Base-by-base conservation (phyloP, 37 sponge, comb jelly and placozoan species). In the Beroe forskalii region DNA sequence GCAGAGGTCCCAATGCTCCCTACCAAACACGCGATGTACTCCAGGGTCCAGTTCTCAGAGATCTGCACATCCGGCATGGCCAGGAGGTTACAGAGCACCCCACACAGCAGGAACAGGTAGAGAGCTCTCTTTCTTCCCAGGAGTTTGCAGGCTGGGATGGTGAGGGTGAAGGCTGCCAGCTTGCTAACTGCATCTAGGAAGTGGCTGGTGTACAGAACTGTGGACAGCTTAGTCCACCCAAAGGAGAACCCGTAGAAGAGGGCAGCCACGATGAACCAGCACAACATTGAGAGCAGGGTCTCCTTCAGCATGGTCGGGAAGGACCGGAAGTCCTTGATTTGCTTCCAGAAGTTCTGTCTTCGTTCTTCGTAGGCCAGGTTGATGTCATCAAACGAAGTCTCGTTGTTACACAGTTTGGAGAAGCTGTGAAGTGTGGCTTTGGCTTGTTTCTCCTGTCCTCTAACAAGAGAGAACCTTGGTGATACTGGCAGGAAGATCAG, bases 161-260 rank as follows among this genome's bases (percentile, higher is more conserved):
- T 43, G 1, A 44, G 25, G 48, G 55, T 27, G 86, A 80, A 80
- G 4, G 86, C 86, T 0, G 42, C 2, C n/a, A 80, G 24, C 27
- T 80, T 40, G 14, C 86, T 37, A 2, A 41, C 27, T 6, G 86
- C 48, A 44, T 20, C 86, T 6, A 80, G 40, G 14, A 80, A 9
- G 55, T 80, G 42, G 55, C 86, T 80, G 4, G 27, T 37, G 55
- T 80, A 80, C 40, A 80, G 43, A 4, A 42, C 40, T 14, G 40
- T 37, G 24, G 55, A 44, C 4, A 80, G 40, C 30, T 80, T 80
- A 6, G 0, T 25, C 43, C 43, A 80, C 3, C 86, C 86, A 27
- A 80, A 80, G 3, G 86, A 41, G 55, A 44, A 80, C 14, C 86
- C 86, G 86, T 80, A 42, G 86, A 80, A 80, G 4, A 80, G 44